Percentiles rank a stretch among this genome's conserved stretches.
Evolutionary conservation across 1,140 invertebrate genomes (phyloP).

Genomic region (Eufriesea mexicana): DNA sequence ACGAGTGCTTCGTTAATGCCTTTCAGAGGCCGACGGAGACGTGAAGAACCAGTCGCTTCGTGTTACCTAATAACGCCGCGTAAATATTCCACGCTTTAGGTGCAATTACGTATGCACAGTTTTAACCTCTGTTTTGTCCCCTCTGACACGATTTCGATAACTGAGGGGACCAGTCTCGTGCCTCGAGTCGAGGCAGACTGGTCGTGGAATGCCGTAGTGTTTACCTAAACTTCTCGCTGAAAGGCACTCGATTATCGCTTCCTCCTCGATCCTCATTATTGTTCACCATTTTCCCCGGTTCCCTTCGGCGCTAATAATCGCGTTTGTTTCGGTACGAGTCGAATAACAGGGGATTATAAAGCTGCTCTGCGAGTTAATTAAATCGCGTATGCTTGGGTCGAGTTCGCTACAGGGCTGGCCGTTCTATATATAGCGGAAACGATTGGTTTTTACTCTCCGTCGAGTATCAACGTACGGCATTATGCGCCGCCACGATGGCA

Average conservation of each 20-base stretch:
- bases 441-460: not conserved
- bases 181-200: not conserved
- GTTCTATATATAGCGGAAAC: not conserved
- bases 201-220: conserved; percentile 28
- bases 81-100: not conserved
- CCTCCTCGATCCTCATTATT: not conserved
- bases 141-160: not conserved
- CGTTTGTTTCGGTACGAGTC: not conserved
- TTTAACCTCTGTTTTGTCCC: not conserved
- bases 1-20: no score
- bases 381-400: not conserved
- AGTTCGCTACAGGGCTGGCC: not conserved
- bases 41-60: no score
- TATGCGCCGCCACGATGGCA: no score
- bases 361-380: not conserved
- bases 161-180: not conserved
- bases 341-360: not conserved
- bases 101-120: no score
- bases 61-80: no score
- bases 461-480: not conserved
- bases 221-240: conserved; percentile 36
- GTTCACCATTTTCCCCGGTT: not conserved
- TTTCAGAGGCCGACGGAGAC: no score
- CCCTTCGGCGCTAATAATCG: not conserved
- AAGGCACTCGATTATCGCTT: not conserved